A percentile compares a stretch with the other conserved stretches of the same genome.
phyloP scores from a whole-genome alignment of 2,113 vertebrate species.

The Ptyas mucosa region DNA sequence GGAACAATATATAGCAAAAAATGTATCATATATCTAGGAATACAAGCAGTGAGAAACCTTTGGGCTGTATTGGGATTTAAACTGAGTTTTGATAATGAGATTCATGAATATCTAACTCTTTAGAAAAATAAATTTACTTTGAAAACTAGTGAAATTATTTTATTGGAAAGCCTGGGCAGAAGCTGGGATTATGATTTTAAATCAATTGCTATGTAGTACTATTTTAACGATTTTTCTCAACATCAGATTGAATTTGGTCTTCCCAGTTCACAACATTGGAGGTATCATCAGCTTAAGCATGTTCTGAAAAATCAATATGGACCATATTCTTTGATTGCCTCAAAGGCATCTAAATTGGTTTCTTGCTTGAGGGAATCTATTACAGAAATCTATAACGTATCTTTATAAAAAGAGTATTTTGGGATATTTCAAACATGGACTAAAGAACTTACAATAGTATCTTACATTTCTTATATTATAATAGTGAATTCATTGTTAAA shows the following conservation, averaged over 20 bases:
- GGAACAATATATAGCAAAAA: neutral
- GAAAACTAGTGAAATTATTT: neutral
- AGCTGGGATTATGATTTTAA: neutral
- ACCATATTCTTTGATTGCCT: neutral
- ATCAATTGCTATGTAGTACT: neutral
- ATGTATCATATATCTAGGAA: neutral
- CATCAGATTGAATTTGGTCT: neutral
- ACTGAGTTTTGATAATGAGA: neutral
- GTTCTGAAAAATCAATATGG: neutral
- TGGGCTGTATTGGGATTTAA: neutral
- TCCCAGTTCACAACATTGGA: neutral
- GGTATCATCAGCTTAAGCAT: neutral
- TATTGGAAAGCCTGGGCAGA: neutral
- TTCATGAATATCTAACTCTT: neutral
- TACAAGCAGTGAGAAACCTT: neutral
- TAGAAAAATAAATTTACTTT: neutral
- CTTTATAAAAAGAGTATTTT: neutral
- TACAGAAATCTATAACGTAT: neutral
- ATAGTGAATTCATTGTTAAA: neutral
- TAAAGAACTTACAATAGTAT: neutral
- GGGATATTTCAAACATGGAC: neutral
- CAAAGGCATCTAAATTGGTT: neutral
- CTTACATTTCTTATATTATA: neutral
- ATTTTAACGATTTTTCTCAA: neutral
- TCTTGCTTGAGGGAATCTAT: neutral